Base-by-base conservation (phyloP, 2,797 vertebrate species). In the Odontamblyopus lacepedii region DNA sequence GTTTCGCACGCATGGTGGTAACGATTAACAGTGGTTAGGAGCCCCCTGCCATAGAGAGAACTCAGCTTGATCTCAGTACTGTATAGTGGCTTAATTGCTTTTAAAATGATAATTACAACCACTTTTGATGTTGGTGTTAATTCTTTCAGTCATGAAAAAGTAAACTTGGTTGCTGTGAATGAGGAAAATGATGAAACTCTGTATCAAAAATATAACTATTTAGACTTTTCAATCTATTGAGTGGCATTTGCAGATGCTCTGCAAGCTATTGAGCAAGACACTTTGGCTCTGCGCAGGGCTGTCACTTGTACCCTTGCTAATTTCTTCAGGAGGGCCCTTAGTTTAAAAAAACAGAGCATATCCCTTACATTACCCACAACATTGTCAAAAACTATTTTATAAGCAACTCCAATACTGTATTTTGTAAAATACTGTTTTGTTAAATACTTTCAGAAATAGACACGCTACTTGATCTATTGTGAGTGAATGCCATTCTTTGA, bases 51-150 rank as follows among this genome's bases (percentile, higher is more conserved):
- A 55, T 63, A 79, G 50, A 30, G 19, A 76, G 68, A 73, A 72
- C 73, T 71, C 77, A 65, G 69, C 70, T 67, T 67, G 75, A 74
- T 70, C 71, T 80, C 74, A 83, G 81, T 73, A 85, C 82, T n/a
- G 69, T 74, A 59, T 5, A 80, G 66, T n/a, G n/a, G 57, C 61
- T 51, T 51, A 66, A 77, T 70, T 74, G 77, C 80, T 82, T 87
- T 88, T 71, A 86, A 91, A 89, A 87, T 66, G 82, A 87, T 83
- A 87, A 88, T 88, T 85, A 86, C 72, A 75, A 56, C 67, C 78
- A 62, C 78, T 69, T 75, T 85, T 77, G 82, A 82, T 84, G 80
- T 78, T 86, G 79, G 75, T 82, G 62, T 88, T 85, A 83, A 87
- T 81, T 78, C 78, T 62, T 64, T 70, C 63, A 71, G 69, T 56